phyloP scores from a whole-genome alignment of 2,113 vertebrate genomes.

The Neodontobutis hainanensis region DNA sequence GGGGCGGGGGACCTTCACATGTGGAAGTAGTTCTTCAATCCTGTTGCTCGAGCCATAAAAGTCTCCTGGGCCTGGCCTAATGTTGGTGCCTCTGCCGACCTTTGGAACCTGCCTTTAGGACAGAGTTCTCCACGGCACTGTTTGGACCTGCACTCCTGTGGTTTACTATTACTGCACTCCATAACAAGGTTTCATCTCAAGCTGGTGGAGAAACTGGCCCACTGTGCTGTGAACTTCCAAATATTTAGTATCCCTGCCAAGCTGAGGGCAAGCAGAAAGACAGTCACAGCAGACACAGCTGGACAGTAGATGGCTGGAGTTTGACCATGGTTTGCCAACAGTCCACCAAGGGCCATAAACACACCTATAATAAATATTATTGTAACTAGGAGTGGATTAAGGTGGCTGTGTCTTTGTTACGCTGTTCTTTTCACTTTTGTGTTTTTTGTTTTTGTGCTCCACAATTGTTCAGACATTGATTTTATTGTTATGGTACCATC shows the following conservation, averaged over 20 bases:
- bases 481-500: too few species aligned
- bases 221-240: conserved; percentile 16
- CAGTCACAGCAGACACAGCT: not conserved
- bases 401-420: not conserved
- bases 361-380: not conserved
- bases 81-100: conserved; percentile 22
- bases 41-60: conserved; percentile 36
- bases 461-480: too few species aligned
- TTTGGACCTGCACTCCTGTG: conserved; percentile 25
- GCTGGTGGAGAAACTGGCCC: conserved; percentile 16
- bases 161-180: too few species aligned
- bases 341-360: conserved; percentile 5
- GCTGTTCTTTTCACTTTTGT: too few species aligned
- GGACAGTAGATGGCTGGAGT: conserved; percentile 1
- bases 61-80: not conserved
- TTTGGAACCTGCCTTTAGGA: conserved; percentile 28
- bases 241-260: conserved; percentile 51
- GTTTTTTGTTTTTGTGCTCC: too few species aligned
- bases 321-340: conserved; percentile 25
- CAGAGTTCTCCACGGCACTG: conserved; percentile 6
- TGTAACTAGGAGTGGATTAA: conserved; percentile 6
- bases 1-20: not conserved
- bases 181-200: too few species aligned
- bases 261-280: not conserved
- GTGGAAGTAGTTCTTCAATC: conserved; percentile 9